Evolutionary conservation across 1,140 invertebrate species (phyloP).

Genomic region (Aphis gossypii): DNA sequence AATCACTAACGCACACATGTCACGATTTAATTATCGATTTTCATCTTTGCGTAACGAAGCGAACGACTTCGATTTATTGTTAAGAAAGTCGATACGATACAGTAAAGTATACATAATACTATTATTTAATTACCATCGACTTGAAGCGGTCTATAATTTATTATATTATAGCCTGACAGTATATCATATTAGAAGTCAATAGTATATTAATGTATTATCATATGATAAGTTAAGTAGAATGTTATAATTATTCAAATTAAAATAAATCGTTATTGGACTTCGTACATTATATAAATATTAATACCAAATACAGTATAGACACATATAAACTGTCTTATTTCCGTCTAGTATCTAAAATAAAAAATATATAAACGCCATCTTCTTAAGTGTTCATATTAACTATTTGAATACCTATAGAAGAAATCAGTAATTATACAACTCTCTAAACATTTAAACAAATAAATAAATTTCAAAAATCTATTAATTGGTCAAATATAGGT

Average conservation of each 20-base stretch:
- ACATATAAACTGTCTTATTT: too few relatives aligned
- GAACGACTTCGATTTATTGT: conserved; percentile 8
- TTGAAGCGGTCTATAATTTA: not conserved
- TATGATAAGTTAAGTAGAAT: not conserved
- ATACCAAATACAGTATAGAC: too few relatives aligned
- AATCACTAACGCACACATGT: not conserved
- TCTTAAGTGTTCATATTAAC: too few relatives aligned
- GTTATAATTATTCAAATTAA: too few relatives aligned
- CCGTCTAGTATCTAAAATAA: too few relatives aligned
- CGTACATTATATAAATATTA: too few relatives aligned
- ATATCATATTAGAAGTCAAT: not conserved
- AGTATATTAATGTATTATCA: not conserved
- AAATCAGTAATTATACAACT: not conserved
- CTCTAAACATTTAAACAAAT: not conserved
- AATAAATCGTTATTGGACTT: too few relatives aligned
- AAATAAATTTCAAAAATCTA: not conserved
- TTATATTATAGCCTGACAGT: not conserved
- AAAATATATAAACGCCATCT: too few relatives aligned
- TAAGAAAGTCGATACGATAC: not conserved
- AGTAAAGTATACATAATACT: not conserved
- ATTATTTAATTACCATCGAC: not conserved
- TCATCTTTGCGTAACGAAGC: not conserved
- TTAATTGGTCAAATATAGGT: not conserved
- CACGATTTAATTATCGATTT: conserved; percentile 24
- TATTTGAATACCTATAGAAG: not conserved